Evolutionary conservation across 2,888 invertebrate species (phyloP).

Genomic region (Nephrotoma guestfalica): DNA sequence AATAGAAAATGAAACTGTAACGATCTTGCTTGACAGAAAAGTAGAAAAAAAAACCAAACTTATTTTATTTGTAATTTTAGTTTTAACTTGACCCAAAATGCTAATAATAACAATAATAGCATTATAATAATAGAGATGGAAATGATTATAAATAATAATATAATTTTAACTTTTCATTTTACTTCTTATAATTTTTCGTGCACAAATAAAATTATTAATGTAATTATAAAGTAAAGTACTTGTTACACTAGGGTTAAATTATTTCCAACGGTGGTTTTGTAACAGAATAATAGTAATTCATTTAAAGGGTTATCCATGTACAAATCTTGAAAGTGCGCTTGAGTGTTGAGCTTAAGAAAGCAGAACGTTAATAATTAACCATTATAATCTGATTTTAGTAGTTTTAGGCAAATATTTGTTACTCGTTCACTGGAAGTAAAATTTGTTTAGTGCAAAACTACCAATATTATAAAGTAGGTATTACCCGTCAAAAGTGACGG

Average conservation of each 20-base stretch:
- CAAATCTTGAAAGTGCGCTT: no score
- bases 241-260: neutral
- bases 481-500: no score
- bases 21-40: neutral
- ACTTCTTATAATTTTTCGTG: neutral
- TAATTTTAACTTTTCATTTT: neutral
- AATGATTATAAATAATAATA: neutral
- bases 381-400: no score
- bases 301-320: no score
- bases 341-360: no score
- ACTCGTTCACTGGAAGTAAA: no score
- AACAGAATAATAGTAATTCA: neutral
- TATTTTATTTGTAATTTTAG: neutral
- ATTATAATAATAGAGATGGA: neutral
- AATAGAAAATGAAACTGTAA: neutral
- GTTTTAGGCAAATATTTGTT: no score
- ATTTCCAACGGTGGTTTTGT: neutral
- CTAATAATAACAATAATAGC: neutral
- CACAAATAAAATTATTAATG: neutral
- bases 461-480: no score
- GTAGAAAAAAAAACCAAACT: neutral
- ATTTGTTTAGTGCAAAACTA: no score
- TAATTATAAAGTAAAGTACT: neutral
- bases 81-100: neutral
- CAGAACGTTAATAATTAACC: no score